A percentile compares a stretch with the other conserved stretches of the same genome.
Conservation (phyloP, 2,888 invertebrate species). For the Acanthosepion esculentum region DNA sequence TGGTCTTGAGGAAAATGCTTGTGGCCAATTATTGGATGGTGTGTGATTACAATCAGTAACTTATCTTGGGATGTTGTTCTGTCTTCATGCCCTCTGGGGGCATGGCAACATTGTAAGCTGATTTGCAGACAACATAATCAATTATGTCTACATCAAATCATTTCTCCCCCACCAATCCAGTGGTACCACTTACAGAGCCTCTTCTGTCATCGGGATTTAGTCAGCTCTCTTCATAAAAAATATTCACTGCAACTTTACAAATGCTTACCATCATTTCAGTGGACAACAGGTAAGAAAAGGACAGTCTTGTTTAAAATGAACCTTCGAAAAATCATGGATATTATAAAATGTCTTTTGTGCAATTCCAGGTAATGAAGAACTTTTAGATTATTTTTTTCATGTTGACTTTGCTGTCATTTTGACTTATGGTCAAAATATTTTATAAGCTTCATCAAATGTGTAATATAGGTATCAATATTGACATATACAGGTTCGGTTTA, state of each 20-base stretch:
- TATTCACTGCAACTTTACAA: not conserved
- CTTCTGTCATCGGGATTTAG: not conserved
- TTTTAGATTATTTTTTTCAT: too few relatives aligned
- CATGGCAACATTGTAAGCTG: not conserved
- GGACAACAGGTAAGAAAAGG: too few relatives aligned
- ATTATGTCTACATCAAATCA: slow-evolving; percentile 6
- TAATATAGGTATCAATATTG: too few relatives aligned
- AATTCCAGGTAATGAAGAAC: too few relatives aligned
- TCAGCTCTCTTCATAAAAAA: not conserved
- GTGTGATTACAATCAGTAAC: slow-evolving; percentile 22
- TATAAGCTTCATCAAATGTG: too few relatives aligned
- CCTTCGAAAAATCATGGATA: too few relatives aligned
- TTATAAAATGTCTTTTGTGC: too few relatives aligned
- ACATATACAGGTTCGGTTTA: too few relatives aligned
- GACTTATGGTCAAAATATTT: too few relatives aligned
- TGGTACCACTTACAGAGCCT: not conserved
- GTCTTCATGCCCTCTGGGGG: not conserved
- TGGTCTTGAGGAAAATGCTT: slow-evolving; percentile 6
- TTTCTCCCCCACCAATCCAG: not conserved
- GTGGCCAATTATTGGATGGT: slow-evolving; percentile 33
- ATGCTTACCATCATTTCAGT: too few relatives aligned
- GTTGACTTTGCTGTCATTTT: too few relatives aligned
- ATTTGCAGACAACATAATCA: slow-evolving; percentile 9
- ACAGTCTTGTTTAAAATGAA: too few relatives aligned
- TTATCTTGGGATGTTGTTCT: not conserved